Evolutionary conservation across 2,113 vertebrate species (phyloP).

Genomic region (Saimiri boliviensis): DNA sequence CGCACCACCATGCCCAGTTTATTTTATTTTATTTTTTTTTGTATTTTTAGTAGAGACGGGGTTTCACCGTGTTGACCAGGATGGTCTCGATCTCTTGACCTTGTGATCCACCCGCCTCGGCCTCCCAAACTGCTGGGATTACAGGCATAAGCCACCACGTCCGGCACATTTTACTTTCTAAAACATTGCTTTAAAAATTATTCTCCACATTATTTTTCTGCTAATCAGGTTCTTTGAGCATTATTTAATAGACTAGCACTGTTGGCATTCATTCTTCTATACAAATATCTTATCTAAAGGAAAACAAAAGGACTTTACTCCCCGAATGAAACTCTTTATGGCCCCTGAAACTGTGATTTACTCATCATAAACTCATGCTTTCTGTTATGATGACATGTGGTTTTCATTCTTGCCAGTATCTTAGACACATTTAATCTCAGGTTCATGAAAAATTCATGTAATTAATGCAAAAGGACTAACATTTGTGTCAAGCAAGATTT

Average conservation of each 20-base stretch:
- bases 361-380: neutral
- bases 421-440: neutral
- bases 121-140: too few species aligned
- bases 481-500: neutral
- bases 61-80: too few species aligned
- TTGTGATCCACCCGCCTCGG: too few species aligned
- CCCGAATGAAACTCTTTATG: constrained; percentile 28
- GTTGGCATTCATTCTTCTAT: neutral
- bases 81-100: too few species aligned
- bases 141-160: too few species aligned
- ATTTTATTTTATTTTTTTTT: too few species aligned
- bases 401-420: constrained; percentile 5
- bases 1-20: too few species aligned
- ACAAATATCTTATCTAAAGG: constrained; percentile 52
- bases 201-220: neutral
- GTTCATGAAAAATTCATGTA: neutral
- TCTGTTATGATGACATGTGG: neutral
- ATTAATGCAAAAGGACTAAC: neutral
- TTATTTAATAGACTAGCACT: constrained; percentile 40
- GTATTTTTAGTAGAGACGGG: too few species aligned
- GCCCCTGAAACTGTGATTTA: constrained; percentile 54
- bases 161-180: neutral
- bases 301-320: constrained; percentile 67
- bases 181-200: neutral
- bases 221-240: neutral